Conservation (phyloP, 2,797 vertebrate genomes). For the Chelidonichthys spinosus region DNA sequence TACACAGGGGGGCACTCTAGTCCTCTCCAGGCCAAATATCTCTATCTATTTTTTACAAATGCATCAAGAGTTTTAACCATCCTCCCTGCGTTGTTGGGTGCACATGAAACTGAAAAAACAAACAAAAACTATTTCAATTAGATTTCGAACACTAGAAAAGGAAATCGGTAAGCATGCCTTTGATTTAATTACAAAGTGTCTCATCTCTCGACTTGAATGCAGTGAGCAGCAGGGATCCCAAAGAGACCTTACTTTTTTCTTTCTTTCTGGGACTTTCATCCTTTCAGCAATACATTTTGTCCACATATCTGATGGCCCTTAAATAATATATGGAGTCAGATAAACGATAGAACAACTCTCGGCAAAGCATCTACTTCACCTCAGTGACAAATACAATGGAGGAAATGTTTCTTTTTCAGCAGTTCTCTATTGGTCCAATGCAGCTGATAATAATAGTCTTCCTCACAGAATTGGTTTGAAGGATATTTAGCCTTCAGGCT, state of each 20-base stretch:
- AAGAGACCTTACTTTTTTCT: neutral
- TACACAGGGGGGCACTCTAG: constrained; percentile 71
- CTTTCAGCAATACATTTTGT: neutral
- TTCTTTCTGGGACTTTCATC: neutral
- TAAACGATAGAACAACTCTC: neutral
- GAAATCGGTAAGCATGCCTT: constrained; percentile 24
- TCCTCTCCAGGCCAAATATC: constrained; percentile 28
- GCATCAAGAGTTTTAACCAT: constrained; percentile 9
- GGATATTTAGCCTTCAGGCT: constrained; percentile 21
- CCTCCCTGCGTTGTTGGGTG: constrained; percentile 6
- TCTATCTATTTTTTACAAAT: neutral
- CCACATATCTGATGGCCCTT: neutral
- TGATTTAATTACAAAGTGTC: constrained; percentile 24
- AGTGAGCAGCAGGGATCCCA: neutral
- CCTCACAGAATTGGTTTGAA: constrained; percentile 7
- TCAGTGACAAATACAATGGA: neutral
- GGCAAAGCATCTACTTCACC: neutral
- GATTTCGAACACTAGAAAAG: constrained; percentile 20
- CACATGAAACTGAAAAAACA: constrained; percentile 26
- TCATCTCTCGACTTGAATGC: neutral
- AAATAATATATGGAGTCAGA: constrained; percentile 9
- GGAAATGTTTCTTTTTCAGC: neutral
- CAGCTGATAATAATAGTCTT: neutral
- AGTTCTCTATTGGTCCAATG: neutral
- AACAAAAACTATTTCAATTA: constrained; percentile 25